Evolutionary conservation across 2,888 invertebrate species (phyloP), one percentile per base, ranked within the genome.

Genomic region (Megamerina dolium): DNA sequence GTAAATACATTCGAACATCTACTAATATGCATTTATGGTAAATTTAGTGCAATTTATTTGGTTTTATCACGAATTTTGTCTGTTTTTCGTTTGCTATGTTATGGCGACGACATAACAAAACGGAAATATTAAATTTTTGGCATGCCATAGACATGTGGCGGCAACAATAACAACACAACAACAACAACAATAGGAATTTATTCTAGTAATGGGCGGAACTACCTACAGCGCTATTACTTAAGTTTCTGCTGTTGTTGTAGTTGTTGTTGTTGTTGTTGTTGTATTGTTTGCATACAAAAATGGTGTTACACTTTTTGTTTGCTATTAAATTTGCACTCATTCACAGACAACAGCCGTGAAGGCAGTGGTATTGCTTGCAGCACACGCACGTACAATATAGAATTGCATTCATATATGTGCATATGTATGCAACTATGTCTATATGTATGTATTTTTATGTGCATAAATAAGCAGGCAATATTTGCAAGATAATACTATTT

Each of bases 21-120:
- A n/a, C n/a, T n/a, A n/a, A n/a, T n/a, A n/a, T n/a, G n/a, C n/a
- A 23, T 59, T 59, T 59, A 59, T 59, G 59, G 60, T 58, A 59
- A 59, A 60, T 58, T 45, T 43, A 45, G 40, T 50, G 55, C 59
- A 59, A 59, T 60, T 58, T 59, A 59, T 60, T 53, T 55, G 51
- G 49, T 49, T 59, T 60, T 60, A 59, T 59, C 59, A 59, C 60
- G 59, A 55, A 56, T 48, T 37, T 29, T 19, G n/a, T n/a, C n/a
- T n/a, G n/a, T n/a, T n/a, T n/a, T n/a, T n/a, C n/a, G n/a, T n/a
- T n/a, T n/a, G n/a, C n/a, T n/a, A n/a, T n/a, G n/a, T n/a, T n/a
- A n/a, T 29, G 10, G 29, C 20, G 30, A 36, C 21, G 36, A 23
- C 23, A 23, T 8, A 23, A 23, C 23, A 10, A 23, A 23, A 23